Conservation (phyloP, 2,113 vertebrate genomes). For the Aythya baeri region DNA sequence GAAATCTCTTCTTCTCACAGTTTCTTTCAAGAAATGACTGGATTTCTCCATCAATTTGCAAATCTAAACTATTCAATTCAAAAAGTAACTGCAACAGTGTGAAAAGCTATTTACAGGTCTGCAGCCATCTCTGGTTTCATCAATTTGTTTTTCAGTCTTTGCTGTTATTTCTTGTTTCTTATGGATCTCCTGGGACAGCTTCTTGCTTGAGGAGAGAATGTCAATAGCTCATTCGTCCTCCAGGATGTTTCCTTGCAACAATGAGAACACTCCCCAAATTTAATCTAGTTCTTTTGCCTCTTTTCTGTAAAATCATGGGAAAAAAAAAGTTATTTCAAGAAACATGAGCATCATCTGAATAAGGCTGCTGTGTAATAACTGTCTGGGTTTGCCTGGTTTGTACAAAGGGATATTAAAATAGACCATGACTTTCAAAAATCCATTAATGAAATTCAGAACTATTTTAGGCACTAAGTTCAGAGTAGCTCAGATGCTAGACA, state of each 20-base stretch:
- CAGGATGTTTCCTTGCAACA: conserved; percentile 69
- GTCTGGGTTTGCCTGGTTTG: conserved; percentile 4
- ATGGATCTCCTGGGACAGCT: conserved; percentile 75
- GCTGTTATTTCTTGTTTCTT: conserved; percentile 76
- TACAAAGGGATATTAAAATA: conserved; percentile 2
- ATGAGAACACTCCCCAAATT: conserved; percentile 56
- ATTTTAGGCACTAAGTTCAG: not conserved
- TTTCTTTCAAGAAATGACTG: conserved; percentile 45
- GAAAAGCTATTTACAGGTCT: conserved; percentile 76
- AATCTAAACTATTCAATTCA: conserved; percentile 67
- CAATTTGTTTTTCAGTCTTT: conserved; percentile 79
- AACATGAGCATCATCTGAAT: conserved; percentile 32
- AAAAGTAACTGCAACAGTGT: conserved; percentile 43
- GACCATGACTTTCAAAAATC: conserved; percentile 26
- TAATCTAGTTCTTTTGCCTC: conserved; percentile 71
- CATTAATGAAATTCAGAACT: not conserved
- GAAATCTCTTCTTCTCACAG: conserved; percentile 8
- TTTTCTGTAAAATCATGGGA: conserved; percentile 33
- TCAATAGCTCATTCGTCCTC: conserved; percentile 76
- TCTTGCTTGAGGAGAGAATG: conserved; percentile 76
- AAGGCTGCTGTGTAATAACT: not conserved
- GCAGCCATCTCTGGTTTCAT: conserved; percentile 75
- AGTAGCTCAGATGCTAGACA: not conserved
- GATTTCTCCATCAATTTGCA: conserved; percentile 71
- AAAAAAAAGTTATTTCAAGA: conserved; percentile 43